Percentiles rank a stretch among this genome's conserved stretches.
Conservation (phyloP, 2,113 vertebrate species). For the Protobothrops flavoviridis region DNA sequence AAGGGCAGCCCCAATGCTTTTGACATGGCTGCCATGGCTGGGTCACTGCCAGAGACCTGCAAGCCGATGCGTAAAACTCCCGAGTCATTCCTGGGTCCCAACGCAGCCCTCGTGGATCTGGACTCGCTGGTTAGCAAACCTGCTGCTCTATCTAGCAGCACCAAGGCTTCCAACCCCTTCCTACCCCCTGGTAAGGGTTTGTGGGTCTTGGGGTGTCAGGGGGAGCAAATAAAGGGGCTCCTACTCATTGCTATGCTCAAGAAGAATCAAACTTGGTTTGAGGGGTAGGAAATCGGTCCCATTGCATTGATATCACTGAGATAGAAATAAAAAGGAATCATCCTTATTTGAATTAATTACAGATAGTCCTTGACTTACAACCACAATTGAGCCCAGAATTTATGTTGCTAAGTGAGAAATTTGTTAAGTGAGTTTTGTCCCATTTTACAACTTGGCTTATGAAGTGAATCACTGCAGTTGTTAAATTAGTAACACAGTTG, state of each 20-base stretch:
- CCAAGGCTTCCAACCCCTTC: constrained; percentile 84
- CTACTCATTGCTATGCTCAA: not conserved
- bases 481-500: not conserved
- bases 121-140: constrained; percentile 86
- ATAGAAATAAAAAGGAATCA: too few species aligned
- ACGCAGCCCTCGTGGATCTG: constrained; percentile 86
- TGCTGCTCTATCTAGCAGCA: constrained; percentile 49
- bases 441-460: not conserved
- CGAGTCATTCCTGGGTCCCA: constrained; percentile 89
- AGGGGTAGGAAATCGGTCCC: not conserved
- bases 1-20: constrained; percentile 61
- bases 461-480: not conserved
- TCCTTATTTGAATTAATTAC: not conserved
- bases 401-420: not conserved
- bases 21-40: constrained; percentile 77
- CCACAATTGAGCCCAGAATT: not conserved
- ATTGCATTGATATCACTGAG: not conserved
- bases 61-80: constrained; percentile 86
- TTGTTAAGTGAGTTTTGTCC: not conserved
- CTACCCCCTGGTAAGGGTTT: constrained; percentile 79
- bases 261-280: not conserved
- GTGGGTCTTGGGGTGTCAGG: constrained; percentile 21
- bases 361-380: not conserved
- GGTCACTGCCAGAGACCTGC: constrained; percentile 73
- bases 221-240: not conserved